Percentiles rank a stretch among this genome's conserved stretches.
Conservation (phyloP, 2,888 invertebrate genomes). For the Amiota minor region DNA sequence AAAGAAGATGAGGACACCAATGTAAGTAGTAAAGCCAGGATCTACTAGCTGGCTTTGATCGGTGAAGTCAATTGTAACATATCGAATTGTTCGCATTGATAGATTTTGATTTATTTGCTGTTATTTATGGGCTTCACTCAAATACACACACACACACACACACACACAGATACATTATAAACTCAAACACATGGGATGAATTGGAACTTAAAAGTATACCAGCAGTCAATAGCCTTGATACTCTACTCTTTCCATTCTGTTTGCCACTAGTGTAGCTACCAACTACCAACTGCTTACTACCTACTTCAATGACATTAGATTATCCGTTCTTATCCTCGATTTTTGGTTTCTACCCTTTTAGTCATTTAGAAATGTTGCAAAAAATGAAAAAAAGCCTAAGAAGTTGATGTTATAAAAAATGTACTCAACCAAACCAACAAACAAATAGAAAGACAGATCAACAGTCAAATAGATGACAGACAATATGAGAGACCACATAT, state of each 20-base stretch:
- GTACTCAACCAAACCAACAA: conserved; percentile 23
- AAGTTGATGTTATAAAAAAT: neutral
- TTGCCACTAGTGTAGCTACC: conserved; percentile 29
- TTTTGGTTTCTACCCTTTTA: conserved; percentile 71
- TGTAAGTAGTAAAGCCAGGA: conserved; percentile 38
- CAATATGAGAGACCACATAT: conserved; percentile 7
- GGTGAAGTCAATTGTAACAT: conserved; percentile 73
- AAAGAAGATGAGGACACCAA: conserved; percentile 55
- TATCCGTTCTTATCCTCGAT: conserved; percentile 72
- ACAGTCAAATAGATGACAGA: conserved; percentile 7
- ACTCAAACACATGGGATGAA: too few relatives aligned
- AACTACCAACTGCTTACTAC: conserved; percentile 51
- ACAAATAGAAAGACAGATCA: conserved; percentile 21
- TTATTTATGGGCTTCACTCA: conserved; percentile 68
- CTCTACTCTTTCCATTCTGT: too few relatives aligned
- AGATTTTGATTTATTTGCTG: conserved; percentile 73
- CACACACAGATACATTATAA: conserved; percentile 15
- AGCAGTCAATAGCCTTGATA: too few relatives aligned
- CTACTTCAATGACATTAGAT: conserved; percentile 67
- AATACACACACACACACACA: conserved; percentile 32
- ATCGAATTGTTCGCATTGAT: conserved; percentile 72
- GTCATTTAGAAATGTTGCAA: conserved; percentile 40
- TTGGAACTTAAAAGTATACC: too few relatives aligned
- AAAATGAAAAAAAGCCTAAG: conserved; percentile 19
- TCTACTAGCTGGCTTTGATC: conserved; percentile 61